Percentiles rank a stretch among this genome's conserved stretches.
phyloP scores from a whole-genome alignment of 2,113 vertebrate species.

The Hippotragus niger region DNA sequence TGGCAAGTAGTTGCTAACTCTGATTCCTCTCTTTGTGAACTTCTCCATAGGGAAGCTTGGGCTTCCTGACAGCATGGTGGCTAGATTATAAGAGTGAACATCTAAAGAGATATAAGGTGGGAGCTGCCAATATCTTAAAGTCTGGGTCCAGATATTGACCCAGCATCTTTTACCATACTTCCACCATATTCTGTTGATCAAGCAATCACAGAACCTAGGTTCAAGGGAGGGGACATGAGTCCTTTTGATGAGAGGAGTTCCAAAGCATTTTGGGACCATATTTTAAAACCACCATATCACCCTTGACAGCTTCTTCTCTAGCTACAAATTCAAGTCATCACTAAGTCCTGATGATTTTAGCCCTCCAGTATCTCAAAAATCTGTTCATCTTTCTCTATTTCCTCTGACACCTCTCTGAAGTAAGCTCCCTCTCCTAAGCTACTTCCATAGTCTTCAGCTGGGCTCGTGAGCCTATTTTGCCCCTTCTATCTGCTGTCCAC shows the following conservation, averaged over 20 bases:
- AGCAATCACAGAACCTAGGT: background rate
- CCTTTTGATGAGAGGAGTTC: background rate
- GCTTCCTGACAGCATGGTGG: background rate
- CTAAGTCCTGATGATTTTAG: background rate
- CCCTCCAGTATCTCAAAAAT: background rate
- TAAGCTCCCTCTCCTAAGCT: background rate
- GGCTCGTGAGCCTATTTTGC: background rate
- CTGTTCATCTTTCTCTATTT: background rate
- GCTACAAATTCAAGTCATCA: background rate
- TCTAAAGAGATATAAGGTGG: background rate
- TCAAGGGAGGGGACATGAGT: background rate
- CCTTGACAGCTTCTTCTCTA: background rate
- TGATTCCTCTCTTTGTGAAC: background rate
- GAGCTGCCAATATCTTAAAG: background rate
- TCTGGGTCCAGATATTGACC: background rate
- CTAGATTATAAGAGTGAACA: background rate
- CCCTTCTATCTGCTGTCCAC: background rate
- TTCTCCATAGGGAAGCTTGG: background rate
- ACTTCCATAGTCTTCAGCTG: background rate
- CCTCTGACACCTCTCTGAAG: background rate
- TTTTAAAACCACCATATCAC: background rate
- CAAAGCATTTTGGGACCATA: background rate
- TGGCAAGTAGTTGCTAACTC: background rate
- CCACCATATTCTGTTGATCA: background rate
- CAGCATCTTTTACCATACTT: background rate